Evolutionary conservation across 2,113 vertebrate species (phyloP).

Genomic region (Phylloscopus whistleri): DNA sequence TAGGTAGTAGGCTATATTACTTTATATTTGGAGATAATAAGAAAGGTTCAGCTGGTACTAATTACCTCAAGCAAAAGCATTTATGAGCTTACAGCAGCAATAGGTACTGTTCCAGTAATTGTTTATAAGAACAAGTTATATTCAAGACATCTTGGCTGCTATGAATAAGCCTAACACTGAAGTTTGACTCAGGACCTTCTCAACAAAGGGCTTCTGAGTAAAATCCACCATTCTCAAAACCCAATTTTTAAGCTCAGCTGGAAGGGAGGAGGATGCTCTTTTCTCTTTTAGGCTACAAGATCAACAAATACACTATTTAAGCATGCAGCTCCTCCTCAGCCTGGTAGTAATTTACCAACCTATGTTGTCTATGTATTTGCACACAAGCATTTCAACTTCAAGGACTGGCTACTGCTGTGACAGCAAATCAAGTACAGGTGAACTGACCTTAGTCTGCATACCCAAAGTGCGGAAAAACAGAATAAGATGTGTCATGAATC

Average conservation of each 20-base stretch:
- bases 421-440: neutral
- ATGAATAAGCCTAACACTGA: neutral
- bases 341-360: neutral
- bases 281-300: neutral
- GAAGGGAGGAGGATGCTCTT: neutral
- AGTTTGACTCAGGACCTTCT: neutral
- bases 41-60: neutral
- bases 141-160: neutral
- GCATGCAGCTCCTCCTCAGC: neutral
- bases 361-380: neutral
- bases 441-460: conserved; percentile 86
- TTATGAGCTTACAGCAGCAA: neutral
- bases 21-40: neutral
- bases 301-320: neutral
- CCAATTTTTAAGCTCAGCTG: neutral
- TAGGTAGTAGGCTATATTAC: neutral
- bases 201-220: neutral
- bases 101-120: neutral
- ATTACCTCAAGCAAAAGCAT: neutral
- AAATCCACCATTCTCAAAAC: neutral
- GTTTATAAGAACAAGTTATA: neutral
- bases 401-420: neutral
- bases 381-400: neutral
- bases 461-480: conserved; percentile 91
- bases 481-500: conserved; percentile 92